phyloP scores from a whole-genome alignment of 2,113 vertebrate species.

The Passer montanus region DNA sequence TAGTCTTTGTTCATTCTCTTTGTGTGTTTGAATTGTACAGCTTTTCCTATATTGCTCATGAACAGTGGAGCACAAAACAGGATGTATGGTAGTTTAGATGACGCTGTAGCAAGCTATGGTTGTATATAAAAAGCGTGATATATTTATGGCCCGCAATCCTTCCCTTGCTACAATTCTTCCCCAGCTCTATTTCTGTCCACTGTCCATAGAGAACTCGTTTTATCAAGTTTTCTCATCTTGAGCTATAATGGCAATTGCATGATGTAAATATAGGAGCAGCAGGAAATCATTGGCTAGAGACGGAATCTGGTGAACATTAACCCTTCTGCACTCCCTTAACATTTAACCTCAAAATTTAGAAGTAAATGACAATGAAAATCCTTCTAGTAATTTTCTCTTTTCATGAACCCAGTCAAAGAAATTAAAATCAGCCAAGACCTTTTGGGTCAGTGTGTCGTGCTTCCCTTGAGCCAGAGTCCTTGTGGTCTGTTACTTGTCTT shows the following conservation, averaged over 20 bases:
- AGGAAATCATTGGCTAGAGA: neutral
- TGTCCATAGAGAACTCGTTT: conserved; percentile 15
- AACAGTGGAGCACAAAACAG: neutral
- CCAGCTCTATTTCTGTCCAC: conserved; percentile 8
- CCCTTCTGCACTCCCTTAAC: conserved; percentile 17
- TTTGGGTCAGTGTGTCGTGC: neutral
- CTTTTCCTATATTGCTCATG: neutral
- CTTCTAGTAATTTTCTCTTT: neutral
- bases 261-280: conserved; percentile 24
- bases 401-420: neutral
- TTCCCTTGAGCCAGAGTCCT: neutral
- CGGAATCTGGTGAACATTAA: conserved; percentile 32
- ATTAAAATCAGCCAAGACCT: neutral
- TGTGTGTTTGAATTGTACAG: neutral
- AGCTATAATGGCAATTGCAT: neutral
- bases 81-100: neutral
- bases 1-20: neutral
- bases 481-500: neutral
- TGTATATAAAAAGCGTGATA: neutral
- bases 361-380: conserved; percentile 26
- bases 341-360: neutral
- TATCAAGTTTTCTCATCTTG: conserved; percentile 35
- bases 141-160: conserved; percentile 25
- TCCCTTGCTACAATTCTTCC: neutral
- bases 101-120: neutral